Percentiles rank a stretch among this genome's conserved stretches.
Evolutionary conservation across 1,140 invertebrate species (phyloP).

Genomic region (Homarus americanus): DNA sequence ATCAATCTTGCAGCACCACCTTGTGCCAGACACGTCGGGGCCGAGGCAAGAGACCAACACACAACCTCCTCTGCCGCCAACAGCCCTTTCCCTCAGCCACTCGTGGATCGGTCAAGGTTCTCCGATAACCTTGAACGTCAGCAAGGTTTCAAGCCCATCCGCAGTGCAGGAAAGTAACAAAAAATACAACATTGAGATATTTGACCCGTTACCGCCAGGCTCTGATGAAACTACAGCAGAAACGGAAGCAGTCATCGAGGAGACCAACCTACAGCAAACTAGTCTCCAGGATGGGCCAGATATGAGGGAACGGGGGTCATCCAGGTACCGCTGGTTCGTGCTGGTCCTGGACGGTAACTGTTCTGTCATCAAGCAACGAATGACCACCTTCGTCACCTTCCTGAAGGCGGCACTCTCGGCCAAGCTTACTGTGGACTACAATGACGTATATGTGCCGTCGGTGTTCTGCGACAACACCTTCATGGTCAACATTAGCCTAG

Average conservation of each 20-base stretch:
- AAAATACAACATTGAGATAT: slow-evolving; percentile 58
- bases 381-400: slow-evolving; percentile 73
- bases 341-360: slow-evolving; percentile 73
- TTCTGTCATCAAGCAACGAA: slow-evolving; percentile 70
- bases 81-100: neutral
- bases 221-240: slow-evolving; percentile 13
- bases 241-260: slow-evolving; percentile 6
- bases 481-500: slow-evolving; percentile 74
- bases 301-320: neutral
- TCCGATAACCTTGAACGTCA: neutral
- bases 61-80: neutral
- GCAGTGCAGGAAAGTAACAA: neutral
- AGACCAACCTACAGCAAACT: neutral
- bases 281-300: neutral
- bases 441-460: slow-evolving; percentile 68
- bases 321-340: slow-evolving; percentile 68
- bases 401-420: slow-evolving; percentile 71
- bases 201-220: slow-evolving; percentile 17
- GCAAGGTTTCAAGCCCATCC: neutral
- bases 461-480: slow-evolving; percentile 74
- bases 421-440: slow-evolving; percentile 62
- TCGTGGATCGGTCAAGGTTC: neutral
- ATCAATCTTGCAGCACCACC: slow-evolving; percentile 72
- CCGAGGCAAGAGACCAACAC: neutral
- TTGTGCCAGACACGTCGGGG: slow-evolving; percentile 16